Percentiles rank a stretch among this genome's conserved stretches.
phyloP scores from a whole-genome alignment of 2,888 invertebrate genomes.

The Diploptera punctata region DNA sequence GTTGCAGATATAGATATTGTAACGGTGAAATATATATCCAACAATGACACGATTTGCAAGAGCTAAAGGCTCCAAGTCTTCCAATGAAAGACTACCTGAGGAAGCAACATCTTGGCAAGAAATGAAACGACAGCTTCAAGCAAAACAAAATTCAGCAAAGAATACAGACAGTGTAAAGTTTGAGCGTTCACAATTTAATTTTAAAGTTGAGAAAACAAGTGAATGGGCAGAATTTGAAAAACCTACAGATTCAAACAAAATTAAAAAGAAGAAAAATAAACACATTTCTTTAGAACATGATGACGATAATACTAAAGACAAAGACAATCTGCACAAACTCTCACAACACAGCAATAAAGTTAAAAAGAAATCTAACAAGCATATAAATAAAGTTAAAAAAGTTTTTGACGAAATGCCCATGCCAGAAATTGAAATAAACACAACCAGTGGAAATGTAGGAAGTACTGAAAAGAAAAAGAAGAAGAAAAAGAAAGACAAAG shows the following conservation, averaged over 20 bases:
- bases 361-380: constrained; percentile 12
- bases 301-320: constrained; percentile 58
- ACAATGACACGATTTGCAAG: constrained; percentile 77
- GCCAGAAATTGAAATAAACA: background rate
- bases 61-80: constrained; percentile 76
- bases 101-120: constrained; percentile 76
- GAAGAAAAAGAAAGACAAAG: constrained; percentile 21
- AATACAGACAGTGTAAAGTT: background rate
- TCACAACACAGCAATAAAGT: constrained; percentile 45
- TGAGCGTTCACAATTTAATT: too few relatives aligned
- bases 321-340: background rate
- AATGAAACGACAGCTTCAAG: constrained; percentile 68
- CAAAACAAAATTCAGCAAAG: constrained; percentile 37
- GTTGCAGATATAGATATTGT: too few relatives aligned
- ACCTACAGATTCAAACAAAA: background rate
- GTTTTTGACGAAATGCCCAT: constrained; percentile 5
- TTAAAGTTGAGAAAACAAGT: background rate
- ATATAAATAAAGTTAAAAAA: constrained; percentile 42
- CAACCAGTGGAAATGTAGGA: background rate
- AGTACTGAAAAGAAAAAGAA: background rate
- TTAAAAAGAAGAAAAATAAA: background rate
- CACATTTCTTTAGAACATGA: constrained; percentile 53
- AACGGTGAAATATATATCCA: too few relatives aligned
- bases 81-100: constrained; percentile 71
- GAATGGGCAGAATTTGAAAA: constrained; percentile 53